Evolutionary conservation across 1,140 invertebrate species (phyloP), one percentile per base, ranked within the genome.

Genomic region (Hycleus cichorii): DNA sequence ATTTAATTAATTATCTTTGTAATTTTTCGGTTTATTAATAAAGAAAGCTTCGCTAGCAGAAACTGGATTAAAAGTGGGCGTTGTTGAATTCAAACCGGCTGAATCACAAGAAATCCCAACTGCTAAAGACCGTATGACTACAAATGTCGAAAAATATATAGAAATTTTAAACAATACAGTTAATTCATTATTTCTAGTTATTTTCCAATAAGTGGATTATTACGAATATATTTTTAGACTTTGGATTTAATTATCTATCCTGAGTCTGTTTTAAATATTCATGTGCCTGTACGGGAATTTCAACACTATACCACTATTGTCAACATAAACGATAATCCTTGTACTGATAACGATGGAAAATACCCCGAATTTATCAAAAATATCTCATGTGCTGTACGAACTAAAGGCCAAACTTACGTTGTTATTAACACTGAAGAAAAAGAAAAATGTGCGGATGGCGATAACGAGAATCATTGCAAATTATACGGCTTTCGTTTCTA

Each of bases 351-450:
- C 4, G 5, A 25, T 18, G 4, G 50, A 18, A 50, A n/a, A 39
- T 57, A 49, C 39, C 64, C 71, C 44, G 63, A 77, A 75, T 60
- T 74, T n/a, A 54, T 78, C 44, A 72, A 71, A 1, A 51, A 63
- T 4, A 68, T 80, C 47, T 75, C 77, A n/a, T 64, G 65, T 57
- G 69, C 75, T 4, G 74, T 74, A 3, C 63, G 60, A 42, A 32
- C 32, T 32, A 44, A 68, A 0, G 67, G 75, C 53, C 58, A 66
- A 3, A 74, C 76, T 12, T 83, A 83, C 58, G 67, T 92, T 0
- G 84, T 90, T 0, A 78, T 88, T 0, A 91, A 93, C 7, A 32
- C 32, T 32, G 32, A 5, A 5, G 32, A 32, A 7, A 32, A 32
- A 32, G 32, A 48, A 18, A 67, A 80, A 43, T 88, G 84, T 65